Base-by-base conservation (phyloP, 2,888 invertebrate species). In the Mimumesa dahlbomi region DNA sequence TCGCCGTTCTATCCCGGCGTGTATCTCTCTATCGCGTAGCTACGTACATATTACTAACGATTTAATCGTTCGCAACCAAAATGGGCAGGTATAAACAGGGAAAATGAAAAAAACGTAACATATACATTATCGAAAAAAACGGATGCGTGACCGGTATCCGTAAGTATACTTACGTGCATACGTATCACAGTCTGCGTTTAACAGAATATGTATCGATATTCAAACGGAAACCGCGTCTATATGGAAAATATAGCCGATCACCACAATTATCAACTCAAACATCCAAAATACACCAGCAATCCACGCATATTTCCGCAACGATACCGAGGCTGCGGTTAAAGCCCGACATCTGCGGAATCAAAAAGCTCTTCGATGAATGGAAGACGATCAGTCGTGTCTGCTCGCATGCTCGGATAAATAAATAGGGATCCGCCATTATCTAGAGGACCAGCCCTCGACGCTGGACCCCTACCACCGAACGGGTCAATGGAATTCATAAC, bases 401-500 rank as follows among this genome's bases (percentile, higher is more conserved):
- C 78, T 78, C 79, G 77, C 81, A 72, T 74, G 78, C 76, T 67
- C 75, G 82, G 82, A 83, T 85, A 86, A 85, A 86, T 85, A 86
- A 84, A 85, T 85, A 82, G 83, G 82, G 83, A 82, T 81, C 81
- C 82, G 82, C 83, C 85, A 83, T 86, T 87, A 83, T 84, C 84
- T 82, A 74, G 82, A 84, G 80, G 77, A 82, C 83, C 82, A 82
- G 82, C 81, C 81, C 82, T 82, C 82, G 79, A 79, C 79, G 82
- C 81, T 69, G 45, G 58, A 76, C 78, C 75, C 78, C 79, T 78
- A 70, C 80, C 81, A 79, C 77, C 83, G 82, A 82, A 73, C 82
- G 82, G 82, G 82, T 85, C 87, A 86, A 87, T 86, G 83, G 85
- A 86, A 86, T 87, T 87, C 83, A 84, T 85, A 86, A 84, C 84